phyloP scores from a whole-genome alignment of 2,113 vertebrate species.

The Amblyopsis rosae region DNA sequence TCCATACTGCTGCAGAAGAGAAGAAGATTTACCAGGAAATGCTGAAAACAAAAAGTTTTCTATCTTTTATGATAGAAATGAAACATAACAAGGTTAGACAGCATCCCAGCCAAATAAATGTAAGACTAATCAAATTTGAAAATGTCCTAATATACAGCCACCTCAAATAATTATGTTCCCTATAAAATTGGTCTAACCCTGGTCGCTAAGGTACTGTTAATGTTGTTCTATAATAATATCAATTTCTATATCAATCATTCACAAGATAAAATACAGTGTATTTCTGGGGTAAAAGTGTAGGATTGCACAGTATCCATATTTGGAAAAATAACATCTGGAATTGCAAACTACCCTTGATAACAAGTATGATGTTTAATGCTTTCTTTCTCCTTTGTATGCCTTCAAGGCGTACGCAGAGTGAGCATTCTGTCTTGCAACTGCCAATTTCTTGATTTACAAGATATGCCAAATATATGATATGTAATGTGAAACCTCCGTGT shows the following conservation, averaged over 20 bases:
- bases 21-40: conserved; percentile 45
- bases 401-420: no score
- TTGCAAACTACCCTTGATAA: conserved; percentile 25
- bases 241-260: not conserved
- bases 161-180: conserved; percentile 19
- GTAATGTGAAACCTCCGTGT: not conserved
- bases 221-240: not conserved
- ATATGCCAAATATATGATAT: not conserved
- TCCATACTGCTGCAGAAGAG: not conserved
- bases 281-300: not conserved
- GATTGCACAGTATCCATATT: not conserved
- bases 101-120: conserved; percentile 49
- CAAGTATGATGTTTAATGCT: conserved; percentile 32
- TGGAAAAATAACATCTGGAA: not conserved
- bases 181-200: not conserved
- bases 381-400: no score
- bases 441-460: not conserved
- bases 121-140: conserved; percentile 50
- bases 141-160: conserved; percentile 40
- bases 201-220: conserved; percentile 14
- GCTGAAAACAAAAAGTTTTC: conserved; percentile 51
- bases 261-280: not conserved
- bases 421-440: conserved; percentile 4
- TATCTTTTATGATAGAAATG: conserved; percentile 54
- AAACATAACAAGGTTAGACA: conserved; percentile 43